A percentile compares a stretch with the other conserved stretches of the same genome.
phyloP scores from a whole-genome alignment of 2,888 invertebrate species.

The Sarcophaga subvicina region DNA sequence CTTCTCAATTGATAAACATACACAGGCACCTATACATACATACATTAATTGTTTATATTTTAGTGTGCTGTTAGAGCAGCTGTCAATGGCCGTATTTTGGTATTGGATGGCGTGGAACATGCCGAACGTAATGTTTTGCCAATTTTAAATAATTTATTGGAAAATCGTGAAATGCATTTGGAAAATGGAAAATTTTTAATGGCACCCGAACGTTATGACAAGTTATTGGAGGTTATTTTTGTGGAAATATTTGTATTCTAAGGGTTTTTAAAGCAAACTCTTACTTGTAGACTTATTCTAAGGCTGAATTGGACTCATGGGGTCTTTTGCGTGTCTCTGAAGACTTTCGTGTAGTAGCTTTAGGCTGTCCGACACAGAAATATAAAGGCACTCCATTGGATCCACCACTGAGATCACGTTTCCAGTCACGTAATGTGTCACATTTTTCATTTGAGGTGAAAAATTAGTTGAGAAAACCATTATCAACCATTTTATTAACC shows the following conservation, averaged over 20 bases:
- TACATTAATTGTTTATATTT: not conserved
- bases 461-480: too few relatives aligned
- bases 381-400: conserved; percentile 97
- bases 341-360: conserved; percentile 94
- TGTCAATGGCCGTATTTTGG: conserved; percentile 90
- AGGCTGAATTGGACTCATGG: conserved; percentile 91
- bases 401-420: conserved; percentile 96
- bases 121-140: conserved; percentile 98
- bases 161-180: conserved; percentile 98
- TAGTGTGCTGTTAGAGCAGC: conserved; percentile 97
- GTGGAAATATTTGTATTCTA: not conserved
- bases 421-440: conserved; percentile 94
- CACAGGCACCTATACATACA: not conserved
- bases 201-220: conserved; percentile 94
- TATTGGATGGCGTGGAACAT: conserved; percentile 98
- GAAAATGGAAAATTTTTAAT: conserved; percentile 98
- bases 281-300: conserved; percentile 87
- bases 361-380: conserved; percentile 94
- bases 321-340: conserved; percentile 96
- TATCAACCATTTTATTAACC: too few relatives aligned
- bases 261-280: conserved; percentile 9
- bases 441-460: conserved; percentile 75
- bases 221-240: conserved; percentile 87
- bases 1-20: conserved; percentile 5
- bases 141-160: conserved; percentile 96